Evolutionary conservation across 2,113 vertebrate genomes (phyloP).

Genomic region (Sigmodon hispidus): DNA sequence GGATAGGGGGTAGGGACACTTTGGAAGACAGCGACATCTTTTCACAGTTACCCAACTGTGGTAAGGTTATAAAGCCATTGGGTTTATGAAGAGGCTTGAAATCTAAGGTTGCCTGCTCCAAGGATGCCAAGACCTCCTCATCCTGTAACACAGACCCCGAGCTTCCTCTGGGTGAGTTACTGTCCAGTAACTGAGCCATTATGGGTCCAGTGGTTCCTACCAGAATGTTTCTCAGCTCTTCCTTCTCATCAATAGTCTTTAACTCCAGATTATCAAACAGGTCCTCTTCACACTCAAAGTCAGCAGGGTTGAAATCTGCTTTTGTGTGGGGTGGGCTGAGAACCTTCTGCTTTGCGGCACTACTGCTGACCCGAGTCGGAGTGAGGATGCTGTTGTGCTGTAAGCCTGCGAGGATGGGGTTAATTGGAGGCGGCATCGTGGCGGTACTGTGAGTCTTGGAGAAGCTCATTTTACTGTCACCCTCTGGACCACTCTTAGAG

Average conservation of each 20-base stretch:
- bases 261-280: conserved; percentile 97
- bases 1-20: conserved; percentile 87
- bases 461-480: conserved; percentile 78
- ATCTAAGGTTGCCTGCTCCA: conserved; percentile 85
- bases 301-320: conserved; percentile 94
- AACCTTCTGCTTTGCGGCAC: conserved; percentile 84
- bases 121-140: conserved; percentile 85
- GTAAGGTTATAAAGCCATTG: conserved; percentile 93
- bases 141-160: conserved; percentile 84
- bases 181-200: conserved; percentile 86
- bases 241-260: conserved; percentile 96
- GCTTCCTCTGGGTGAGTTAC: conserved; percentile 81
- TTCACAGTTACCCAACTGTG: conserved; percentile 92
- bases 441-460: conserved; percentile 76
- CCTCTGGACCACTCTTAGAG: conserved; percentile 79
- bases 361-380: conserved; percentile 93
- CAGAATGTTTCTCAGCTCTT: conserved; percentile 95
- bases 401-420: conserved; percentile 93
- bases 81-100: conserved; percentile 93
- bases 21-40: conserved; percentile 90
- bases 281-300: conserved; percentile 98
- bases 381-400: conserved; percentile 95
- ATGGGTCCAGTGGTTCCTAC: conserved; percentile 84
- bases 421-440: conserved; percentile 89
- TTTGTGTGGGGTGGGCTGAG: conserved; percentile 89